Evolutionary conservation across 2,113 vertebrate genomes (phyloP), one percentile per base, ranked within the genome.

Genomic region (Ophthalmolycus amberensis): DNA sequence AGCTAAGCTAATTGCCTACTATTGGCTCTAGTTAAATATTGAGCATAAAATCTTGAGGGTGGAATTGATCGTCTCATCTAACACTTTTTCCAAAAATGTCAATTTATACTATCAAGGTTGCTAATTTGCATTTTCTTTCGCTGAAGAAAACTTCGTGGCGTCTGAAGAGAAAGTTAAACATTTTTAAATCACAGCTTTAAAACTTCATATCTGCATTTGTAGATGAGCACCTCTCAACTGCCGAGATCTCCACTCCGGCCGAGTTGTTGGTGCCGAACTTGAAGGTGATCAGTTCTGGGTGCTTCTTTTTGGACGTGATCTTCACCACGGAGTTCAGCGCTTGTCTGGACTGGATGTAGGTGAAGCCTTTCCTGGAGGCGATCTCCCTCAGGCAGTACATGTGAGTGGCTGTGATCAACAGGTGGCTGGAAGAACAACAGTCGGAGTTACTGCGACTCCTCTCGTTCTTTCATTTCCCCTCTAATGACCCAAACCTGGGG

Each of bases 291-390:
- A 99, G 95, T 85, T 99, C 98, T 0, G 98, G 98, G 85, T 99
- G 98, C 88, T 99, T 99, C 95, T 99, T 99, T 92, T 99, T 99
- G 46, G 98, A 99, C 15, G 98, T 99, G 90, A 99, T 99, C 96
- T 99, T 99, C 88, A 99, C 97, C 84, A 99, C 97, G 0, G 97
- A 97, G 94, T 96, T 99, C 63, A 99, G 94, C 3, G 98, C 97
- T 86, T 99, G 98, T 69, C 98, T 96, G 89, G 98, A 99, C 77
- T 99, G 98, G 91, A 99, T 99, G 85, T 99, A 99, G 86, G 98
- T 96, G 58, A 99, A 96, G 62, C 98, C 98, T 89, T 97, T 99
- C 66, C 96, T 94, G 0, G 98, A 96, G 5, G 96, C 95, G 78
- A 99, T 99, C 94, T 99, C 98, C 77, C 98, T 95, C 94, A 99